Base-by-base conservation (phyloP, 2,888 invertebrate species). In the Dasypolia templi region DNA sequence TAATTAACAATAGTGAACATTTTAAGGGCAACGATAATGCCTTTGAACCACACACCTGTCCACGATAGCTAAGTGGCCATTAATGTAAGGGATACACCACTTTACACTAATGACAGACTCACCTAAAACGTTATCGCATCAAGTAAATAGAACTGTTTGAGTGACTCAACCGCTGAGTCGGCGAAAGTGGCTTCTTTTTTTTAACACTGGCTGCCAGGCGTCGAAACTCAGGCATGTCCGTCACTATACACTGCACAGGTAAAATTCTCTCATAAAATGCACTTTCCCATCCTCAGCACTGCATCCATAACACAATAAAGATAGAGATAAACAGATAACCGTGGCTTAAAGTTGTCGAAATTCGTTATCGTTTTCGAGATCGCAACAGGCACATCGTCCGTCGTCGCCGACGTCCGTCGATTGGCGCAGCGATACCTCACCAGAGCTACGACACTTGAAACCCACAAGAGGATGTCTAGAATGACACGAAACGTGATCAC, bases 41-140 rank as follows among this genome's bases (percentile, higher is more conserved):
- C 65, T 65, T 71, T 71, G 79, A 80, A 76, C 68, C 71, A 79
- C 83, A 84, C 90, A 90, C 90, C 89, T 91, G 90, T 86, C 69
- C 84, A 82, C 87, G 75, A 76, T 75, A 86, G 77, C 84, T 87
- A 87, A 89, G 87, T 87, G 87, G 73, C 81, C 89, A 91, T 92
- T 90, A 90, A 84, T 83, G 81, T 88, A 82, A 86, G 88, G 86
- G 80, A 89, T 87, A 88, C 86, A 87, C 87, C 82, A 79, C 89
- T 92, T 92, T 88, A 83, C 88, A 87, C 92, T 93, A 93, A 93
- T 91, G 90, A 91, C 85, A 85, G 84, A 95, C 96, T 96, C 92
- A 96, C 96, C 96, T 96, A 96, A 95, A 96, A 94, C 89, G 93
- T 95, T 96, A 96, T 95, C 96, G 94, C 95, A 95, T 95, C 93